Evolutionary conservation across 2,888 invertebrate genomes (phyloP), one percentile per base, ranked within the genome.

Genomic region (Diaprepes abbreviatus): DNA sequence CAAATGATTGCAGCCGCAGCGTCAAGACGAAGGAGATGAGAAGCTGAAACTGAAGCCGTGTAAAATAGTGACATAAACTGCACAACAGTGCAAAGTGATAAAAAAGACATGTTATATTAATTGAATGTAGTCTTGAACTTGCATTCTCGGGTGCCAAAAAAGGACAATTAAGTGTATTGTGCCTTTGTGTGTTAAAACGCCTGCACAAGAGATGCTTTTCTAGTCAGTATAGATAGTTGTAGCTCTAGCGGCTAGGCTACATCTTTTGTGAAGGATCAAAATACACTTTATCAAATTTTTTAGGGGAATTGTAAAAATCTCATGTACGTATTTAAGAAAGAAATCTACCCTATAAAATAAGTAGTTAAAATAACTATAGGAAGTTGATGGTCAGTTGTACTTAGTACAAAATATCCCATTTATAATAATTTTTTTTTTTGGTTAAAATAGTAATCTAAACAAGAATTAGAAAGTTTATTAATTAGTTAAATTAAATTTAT

Each of bases 1-100:
- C 94, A 95, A 87, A 94, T 95, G 92, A 93, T 96, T 82, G 93
- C 93, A 58, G 92, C 92, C 62, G 93, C 93, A 74, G 91, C 91
- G 74, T 89, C 91, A 73, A 88, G 90, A 78, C 88, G 89, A 81
- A 89, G 91, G 90, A 91, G 90, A 77, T 75, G 74, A 73, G 72
- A 67, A 66, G 58, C 57, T 70, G 50, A 63, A 43, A 48, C 58
- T 63, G 48, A 52, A 45, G 48, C 66, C 63, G 58, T 66, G 72
- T 70, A 62, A 72, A 72, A 60, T 65, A 72, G 72, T 72, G 72
- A 72, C 72, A 72, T 72, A 69, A 72, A 69, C 72, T 72, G 69
- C 72, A 68, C 68, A 28, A n/a, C 12, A 36, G 67, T 65, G 67
- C 65, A 67, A 70, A 73, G 72, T 73, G 72, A 73, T 73, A 73